These are phyloP conservation scores for Pelusios castaneus DNA, from an alignment of 2,113 vertebrate species.

Conservation along the genomic window DNA sequence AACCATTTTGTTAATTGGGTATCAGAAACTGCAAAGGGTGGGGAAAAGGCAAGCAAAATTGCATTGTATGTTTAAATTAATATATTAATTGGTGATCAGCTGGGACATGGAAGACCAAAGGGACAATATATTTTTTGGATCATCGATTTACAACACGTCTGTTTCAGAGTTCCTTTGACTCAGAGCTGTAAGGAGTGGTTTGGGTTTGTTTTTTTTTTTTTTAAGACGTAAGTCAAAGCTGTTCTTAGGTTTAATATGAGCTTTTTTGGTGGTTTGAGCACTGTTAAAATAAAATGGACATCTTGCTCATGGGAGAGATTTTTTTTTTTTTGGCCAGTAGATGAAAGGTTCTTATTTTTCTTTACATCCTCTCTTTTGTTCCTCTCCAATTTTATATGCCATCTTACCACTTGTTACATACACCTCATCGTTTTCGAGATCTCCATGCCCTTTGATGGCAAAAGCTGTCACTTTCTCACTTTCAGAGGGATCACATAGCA, in stretches of 20 bases:
- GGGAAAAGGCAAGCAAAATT: background rate
- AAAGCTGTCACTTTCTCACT: background rate
- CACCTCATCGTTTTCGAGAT: background rate
- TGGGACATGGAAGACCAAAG: background rate
- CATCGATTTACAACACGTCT: background rate
- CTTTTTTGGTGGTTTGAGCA: background rate
- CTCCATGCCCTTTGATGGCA: background rate
- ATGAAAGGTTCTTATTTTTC: fast-evolving
- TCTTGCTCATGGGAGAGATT: background rate
- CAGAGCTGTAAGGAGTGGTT: background rate
- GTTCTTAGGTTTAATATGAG: background rate
- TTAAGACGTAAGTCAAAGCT: background rate
- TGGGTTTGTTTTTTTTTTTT: no score
- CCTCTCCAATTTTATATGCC: background rate
- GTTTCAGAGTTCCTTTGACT: background rate
- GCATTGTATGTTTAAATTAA: background rate
- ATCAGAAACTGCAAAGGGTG: background rate
- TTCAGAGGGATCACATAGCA: background rate
- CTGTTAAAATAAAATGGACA: background rate
- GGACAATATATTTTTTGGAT: background rate
- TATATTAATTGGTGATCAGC: fast-evolving
- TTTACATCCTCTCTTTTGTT: background rate
- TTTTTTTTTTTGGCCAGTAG: background rate
- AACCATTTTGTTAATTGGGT: background rate
- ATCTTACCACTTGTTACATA: background rate